Conservation (phyloP, 2,888 invertebrate species). For the Lomographa bimaculata region DNA sequence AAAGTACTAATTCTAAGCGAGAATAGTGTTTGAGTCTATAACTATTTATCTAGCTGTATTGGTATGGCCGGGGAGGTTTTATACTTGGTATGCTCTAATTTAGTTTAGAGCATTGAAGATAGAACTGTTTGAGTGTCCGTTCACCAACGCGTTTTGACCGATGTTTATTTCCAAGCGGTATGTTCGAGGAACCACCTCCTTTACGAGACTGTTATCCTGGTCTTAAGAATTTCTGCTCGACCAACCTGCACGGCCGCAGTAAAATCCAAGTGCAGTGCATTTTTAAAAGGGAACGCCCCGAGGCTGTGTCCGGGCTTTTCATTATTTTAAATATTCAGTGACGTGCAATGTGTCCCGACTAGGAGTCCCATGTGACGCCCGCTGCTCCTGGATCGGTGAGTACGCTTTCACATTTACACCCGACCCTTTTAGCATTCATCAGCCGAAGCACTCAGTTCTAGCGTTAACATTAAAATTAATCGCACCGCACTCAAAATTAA, state of each 20-base stretch:
- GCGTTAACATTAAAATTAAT: conserved; percentile 69
- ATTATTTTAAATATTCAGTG: conserved; percentile 82
- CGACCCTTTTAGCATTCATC: conserved; percentile 53
- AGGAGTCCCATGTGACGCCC: conserved; percentile 50
- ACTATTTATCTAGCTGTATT: neutral
- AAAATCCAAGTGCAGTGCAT: conserved; percentile 80
- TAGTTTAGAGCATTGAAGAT: conserved; percentile 32
- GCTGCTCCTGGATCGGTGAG: conserved; percentile 55
- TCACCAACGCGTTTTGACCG: conserved; percentile 43
- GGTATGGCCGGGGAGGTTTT: conserved; percentile 6
- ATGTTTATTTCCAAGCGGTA: conserved; percentile 53
- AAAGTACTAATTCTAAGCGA: too few relatives aligned
- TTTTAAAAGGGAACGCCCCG: conserved; percentile 80
- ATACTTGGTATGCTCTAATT: conserved; percentile 28
- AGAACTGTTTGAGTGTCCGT: conserved; percentile 45
- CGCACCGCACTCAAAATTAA: conserved; percentile 67
- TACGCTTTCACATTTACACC: conserved; percentile 52
- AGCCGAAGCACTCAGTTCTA: conserved; percentile 46
- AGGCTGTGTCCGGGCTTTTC: conserved; percentile 65
- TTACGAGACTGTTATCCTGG: conserved; percentile 70
- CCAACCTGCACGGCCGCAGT: conserved; percentile 78
- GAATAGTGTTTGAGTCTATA: conserved; percentile 4
- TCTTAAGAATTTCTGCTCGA: conserved; percentile 65
- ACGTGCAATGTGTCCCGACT: conserved; percentile 65
- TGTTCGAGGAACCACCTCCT: conserved; percentile 58